A percentile compares a stretch with the other conserved stretches of the same genome.
Conservation (phyloP, 2,113 vertebrate species). For the Dendrocopos noguchii region DNA sequence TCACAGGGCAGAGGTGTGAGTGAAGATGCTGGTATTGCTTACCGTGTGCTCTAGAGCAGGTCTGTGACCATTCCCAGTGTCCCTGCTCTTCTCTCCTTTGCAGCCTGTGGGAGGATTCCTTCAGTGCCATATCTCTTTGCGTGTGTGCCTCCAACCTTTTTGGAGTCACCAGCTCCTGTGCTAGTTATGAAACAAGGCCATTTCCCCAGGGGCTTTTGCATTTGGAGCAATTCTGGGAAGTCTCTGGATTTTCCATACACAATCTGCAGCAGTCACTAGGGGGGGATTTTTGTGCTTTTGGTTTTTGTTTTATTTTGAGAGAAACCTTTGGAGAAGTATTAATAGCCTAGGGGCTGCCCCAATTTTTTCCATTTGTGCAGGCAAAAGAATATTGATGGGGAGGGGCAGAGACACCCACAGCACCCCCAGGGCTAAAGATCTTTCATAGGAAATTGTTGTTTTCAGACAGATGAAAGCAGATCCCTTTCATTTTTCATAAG, state of each 20-base stretch:
- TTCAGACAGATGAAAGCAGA: constrained; percentile 53
- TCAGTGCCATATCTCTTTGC: neutral
- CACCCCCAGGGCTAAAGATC: constrained; percentile 21
- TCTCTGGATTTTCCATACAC: neutral
- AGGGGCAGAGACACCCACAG: neutral
- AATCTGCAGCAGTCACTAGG: neutral
- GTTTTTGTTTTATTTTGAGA: constrained; percentile 27
- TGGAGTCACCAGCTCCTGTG: neutral
- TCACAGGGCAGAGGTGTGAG: accelerated
- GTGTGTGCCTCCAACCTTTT: neutral
- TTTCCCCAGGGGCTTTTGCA: neutral
- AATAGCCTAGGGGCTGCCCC: constrained; percentile 47
- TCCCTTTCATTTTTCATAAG: neutral
- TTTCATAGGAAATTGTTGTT: constrained; percentile 65
- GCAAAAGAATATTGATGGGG: constrained; percentile 25
- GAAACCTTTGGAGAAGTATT: constrained; percentile 43
- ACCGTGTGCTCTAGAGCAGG: accelerated
- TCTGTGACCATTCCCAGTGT: accelerated
- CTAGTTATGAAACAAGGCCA: neutral
- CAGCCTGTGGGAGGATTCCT: neutral
- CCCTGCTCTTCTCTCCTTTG: accelerated
- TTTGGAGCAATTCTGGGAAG: constrained; percentile 3
- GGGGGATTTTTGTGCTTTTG: neutral
- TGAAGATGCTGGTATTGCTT: accelerated
- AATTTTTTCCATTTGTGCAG: constrained; percentile 59